Conservation (phyloP, 2,888 invertebrate genomes). For the Phaedon cochleariae region DNA sequence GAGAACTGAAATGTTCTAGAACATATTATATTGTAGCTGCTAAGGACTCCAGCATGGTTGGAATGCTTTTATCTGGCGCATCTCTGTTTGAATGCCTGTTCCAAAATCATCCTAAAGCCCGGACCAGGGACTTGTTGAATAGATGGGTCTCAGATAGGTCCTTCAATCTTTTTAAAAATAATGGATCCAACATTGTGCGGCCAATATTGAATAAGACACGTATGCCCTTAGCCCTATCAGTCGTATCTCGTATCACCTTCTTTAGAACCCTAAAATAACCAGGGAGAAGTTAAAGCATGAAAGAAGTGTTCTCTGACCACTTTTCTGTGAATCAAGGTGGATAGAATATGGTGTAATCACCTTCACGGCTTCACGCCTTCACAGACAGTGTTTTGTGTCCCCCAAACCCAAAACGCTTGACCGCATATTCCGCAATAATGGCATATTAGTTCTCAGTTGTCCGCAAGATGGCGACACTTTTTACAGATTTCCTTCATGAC, state of each 20-base stretch:
- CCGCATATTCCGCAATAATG: too few species aligned
- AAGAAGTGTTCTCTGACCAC: conserved; percentile 4
- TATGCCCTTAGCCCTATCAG: conserved; percentile 18
- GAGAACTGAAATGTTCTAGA: background rate
- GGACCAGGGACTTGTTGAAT: conserved; percentile 9
- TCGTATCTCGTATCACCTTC: conserved; percentile 13
- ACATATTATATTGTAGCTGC: conserved; percentile 6
- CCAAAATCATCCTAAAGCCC: conserved; percentile 18
- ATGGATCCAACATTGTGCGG: conserved; percentile 19
- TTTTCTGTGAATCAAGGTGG: too few species aligned
- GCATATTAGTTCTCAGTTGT: too few species aligned
- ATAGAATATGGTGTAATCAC: too few species aligned
- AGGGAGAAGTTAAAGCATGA: conserved; percentile 1
- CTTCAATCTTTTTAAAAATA: conserved; percentile 7
- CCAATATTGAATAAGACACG: conserved; percentile 24
- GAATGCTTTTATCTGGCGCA: background rate
- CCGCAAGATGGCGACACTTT: too few species aligned
- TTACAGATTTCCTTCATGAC: too few species aligned
- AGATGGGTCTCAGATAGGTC: too few species aligned
- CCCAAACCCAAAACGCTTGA: too few species aligned
- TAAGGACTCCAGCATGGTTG: conserved; percentile 9
- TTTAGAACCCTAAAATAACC: conserved; percentile 7
- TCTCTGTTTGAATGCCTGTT: background rate
- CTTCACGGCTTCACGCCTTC: too few species aligned
- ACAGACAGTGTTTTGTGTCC: too few species aligned